Evolutionary conservation across 30 jellyfish, hydroid and myxozoan species (phyloP).

Genomic region (Cassiopea andromeda): DNA sequence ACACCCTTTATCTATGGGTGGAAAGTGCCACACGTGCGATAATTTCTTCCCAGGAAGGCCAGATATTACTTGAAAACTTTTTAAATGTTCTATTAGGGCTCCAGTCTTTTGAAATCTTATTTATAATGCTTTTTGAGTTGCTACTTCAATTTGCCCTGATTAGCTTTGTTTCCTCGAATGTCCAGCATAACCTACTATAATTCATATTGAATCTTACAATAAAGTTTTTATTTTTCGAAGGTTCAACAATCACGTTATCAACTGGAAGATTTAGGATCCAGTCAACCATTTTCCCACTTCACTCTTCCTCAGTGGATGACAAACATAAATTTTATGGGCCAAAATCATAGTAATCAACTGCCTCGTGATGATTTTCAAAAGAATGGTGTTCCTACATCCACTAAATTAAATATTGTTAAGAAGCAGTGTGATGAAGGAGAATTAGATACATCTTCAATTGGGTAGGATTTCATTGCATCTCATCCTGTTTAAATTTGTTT

Average conservation of each 20-base stretch:
- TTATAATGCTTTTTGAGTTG: no score
- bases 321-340: conserved; percentile 21
- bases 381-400: not conserved
- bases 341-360: conserved; percentile 26
- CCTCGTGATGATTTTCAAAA: conserved; percentile 24
- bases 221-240: not conserved
- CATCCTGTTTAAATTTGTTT: no score
- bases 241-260: conserved; percentile 20
- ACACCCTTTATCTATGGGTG: no score
- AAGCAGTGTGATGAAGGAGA: conserved; percentile 38
- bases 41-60: no score
- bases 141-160: no score
- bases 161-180: no score
- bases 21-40: no score
- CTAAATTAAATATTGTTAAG: conserved; percentile 9
- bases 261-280: not conserved
- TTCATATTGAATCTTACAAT: not conserved
- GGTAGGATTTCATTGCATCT: conserved; percentile 1
- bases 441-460: conserved; percentile 15
- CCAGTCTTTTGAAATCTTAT: no score
- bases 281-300: conserved; percentile 25
- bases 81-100: no score
- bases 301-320: conserved; percentile 69
- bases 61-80: no score
- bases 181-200: no score